Evolutionary conservation across 2,113 vertebrate species (phyloP).

Genomic region (Plestiodon gilberti): DNA sequence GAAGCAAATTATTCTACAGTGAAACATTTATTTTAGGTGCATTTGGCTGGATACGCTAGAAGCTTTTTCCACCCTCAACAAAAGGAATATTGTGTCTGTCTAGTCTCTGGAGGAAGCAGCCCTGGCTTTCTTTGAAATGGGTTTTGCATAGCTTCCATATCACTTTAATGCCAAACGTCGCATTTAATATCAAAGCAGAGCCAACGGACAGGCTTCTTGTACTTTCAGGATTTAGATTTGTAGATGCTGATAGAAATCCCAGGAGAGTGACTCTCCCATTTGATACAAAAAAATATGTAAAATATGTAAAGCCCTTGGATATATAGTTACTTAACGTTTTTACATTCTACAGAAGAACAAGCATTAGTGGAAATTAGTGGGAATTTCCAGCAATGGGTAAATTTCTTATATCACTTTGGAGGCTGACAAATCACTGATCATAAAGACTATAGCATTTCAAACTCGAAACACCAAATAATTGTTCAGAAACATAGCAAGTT

Average conservation of each 20-base stretch:
- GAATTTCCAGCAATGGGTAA: constrained; percentile 30
- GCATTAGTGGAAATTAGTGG: constrained; percentile 19
- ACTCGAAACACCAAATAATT: not conserved
- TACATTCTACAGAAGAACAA: constrained; percentile 21
- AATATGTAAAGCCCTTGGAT: constrained; percentile 25
- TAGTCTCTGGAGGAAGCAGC: constrained; percentile 43
- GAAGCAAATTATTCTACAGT: constrained; percentile 11
- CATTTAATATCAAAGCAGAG: constrained; percentile 66
- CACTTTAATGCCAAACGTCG: constrained; percentile 41
- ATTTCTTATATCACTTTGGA: constrained; percentile 2
- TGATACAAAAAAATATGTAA: constrained; percentile 44
- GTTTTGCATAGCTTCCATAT: constrained; percentile 50
- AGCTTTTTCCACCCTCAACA: constrained; percentile 57
- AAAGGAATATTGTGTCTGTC: constrained; percentile 52
- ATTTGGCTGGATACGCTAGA: constrained; percentile 48
- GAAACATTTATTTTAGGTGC: constrained; percentile 36
- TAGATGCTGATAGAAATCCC: constrained; percentile 49
- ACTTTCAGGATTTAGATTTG: constrained; percentile 51
- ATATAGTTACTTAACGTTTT: not conserved
- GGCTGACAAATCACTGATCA: not conserved
- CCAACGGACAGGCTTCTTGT: constrained; percentile 44
- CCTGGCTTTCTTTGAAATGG: constrained; percentile 57
- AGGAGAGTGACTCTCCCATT: constrained; percentile 36
- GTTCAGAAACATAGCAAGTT: not conserved
- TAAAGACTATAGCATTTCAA: not conserved